phyloP scores from a whole-genome alignment of 2,888 invertebrate species.

The Marronus borbonicus region DNA sequence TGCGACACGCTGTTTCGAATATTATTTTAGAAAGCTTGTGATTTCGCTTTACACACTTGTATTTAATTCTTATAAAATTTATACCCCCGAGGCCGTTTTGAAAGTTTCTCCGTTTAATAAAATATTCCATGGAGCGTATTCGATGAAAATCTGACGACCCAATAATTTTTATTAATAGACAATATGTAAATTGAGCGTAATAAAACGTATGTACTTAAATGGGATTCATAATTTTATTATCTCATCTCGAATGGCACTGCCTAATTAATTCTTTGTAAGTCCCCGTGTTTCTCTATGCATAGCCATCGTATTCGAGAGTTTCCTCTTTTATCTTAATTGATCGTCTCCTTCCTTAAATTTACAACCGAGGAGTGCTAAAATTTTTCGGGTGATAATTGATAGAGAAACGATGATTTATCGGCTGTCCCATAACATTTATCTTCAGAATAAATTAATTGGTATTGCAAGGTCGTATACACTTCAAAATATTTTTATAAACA shows the following conservation, averaged over 20 bases:
- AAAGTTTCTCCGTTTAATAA: background rate
- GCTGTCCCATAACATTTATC: background rate
- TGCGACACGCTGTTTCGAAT: background rate
- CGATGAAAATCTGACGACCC: too few species aligned
- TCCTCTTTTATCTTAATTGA: constrained; percentile 2
- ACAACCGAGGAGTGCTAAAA: background rate
- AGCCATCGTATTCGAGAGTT: background rate
- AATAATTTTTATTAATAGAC: too few species aligned
- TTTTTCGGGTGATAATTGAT: background rate
- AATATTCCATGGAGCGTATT: too few species aligned
- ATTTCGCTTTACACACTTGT: background rate
- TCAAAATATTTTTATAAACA: background rate
- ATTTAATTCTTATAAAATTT: background rate
- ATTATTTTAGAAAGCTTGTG: constrained; percentile 3
- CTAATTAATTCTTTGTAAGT: constrained; percentile 19
- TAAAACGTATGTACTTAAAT: too few species aligned
- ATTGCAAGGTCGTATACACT: background rate
- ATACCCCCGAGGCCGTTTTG: background rate
- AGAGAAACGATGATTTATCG: constrained; percentile 4
- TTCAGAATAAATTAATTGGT: background rate
- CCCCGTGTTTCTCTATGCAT: background rate
- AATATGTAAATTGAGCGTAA: too few species aligned
- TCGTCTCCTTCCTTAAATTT: background rate
- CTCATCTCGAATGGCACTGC: constrained; percentile 4
- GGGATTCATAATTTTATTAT: constrained; percentile 23